Evolutionary conservation across 2,113 vertebrate species (phyloP).

Genomic region (Silurus meridionalis): DNA sequence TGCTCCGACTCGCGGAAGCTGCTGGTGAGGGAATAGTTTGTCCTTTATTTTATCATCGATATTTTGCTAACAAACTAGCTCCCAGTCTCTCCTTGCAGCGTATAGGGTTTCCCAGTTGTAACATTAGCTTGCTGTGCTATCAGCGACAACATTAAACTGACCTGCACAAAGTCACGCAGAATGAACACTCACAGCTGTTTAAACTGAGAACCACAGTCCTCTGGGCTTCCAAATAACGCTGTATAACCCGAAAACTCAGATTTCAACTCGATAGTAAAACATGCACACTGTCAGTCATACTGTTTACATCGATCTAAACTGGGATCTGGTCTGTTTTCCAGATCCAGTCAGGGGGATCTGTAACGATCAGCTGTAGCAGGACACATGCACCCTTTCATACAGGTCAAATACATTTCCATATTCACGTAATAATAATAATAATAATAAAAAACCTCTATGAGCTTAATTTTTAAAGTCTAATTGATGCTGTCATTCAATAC

Average conservation of each 20-base stretch:
- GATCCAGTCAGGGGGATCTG: background rate
- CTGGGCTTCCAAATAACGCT: background rate
- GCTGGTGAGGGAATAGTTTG: constrained; percentile 66
- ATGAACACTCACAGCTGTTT: background rate
- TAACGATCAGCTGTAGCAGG: background rate
- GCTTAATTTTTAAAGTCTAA: background rate
- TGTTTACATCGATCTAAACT: background rate
- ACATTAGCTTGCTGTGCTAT: constrained; percentile 23
- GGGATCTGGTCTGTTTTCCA: background rate
- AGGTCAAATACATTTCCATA: background rate
- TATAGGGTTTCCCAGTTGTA: background rate
- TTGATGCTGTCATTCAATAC: background rate
- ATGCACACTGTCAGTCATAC: background rate
- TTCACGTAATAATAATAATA: background rate
- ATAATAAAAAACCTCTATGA: too few relatives aligned
- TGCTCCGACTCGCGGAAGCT: constrained; percentile 66
- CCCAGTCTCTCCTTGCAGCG: constrained; percentile 11
- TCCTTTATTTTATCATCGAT: background rate
- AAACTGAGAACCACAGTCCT: background rate
- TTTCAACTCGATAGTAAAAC: background rate
- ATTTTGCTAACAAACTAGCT: constrained; percentile 41
- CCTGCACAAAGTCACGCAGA: background rate
- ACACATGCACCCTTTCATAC: background rate
- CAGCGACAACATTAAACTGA: constrained; percentile 2
- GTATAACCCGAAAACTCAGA: background rate